Evolutionary conservation across 1,140 invertebrate species (phyloP).

Genomic region (Heliconius eleuchia): DNA sequence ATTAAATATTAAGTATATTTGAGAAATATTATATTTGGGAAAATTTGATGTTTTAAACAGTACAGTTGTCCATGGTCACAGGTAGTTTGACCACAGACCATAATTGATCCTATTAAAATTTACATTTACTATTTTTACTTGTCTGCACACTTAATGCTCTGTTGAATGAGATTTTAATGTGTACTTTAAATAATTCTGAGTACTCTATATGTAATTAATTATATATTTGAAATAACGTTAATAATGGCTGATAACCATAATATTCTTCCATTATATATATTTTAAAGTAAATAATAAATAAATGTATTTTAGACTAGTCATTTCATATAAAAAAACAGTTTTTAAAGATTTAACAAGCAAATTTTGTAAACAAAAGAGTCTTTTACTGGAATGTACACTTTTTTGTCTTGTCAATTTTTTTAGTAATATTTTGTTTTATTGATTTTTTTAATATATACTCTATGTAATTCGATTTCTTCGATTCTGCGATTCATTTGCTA

Average conservation of each 20-base stretch:
- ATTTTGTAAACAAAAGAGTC: not conserved
- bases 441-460: not conserved
- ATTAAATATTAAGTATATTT: too few relatives aligned
- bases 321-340: not conserved
- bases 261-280: not conserved
- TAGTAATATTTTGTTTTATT: not conserved
- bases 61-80: too few relatives aligned
- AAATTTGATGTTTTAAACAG: too few relatives aligned
- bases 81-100: too few relatives aligned
- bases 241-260: not conserved
- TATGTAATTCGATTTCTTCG: not conserved
- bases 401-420: not conserved
- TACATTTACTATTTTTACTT: not conserved
- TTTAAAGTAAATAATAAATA: not conserved
- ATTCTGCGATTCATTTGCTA: too few relatives aligned
- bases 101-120: not conserved
- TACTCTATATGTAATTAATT: not conserved
- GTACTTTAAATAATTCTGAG: not conserved
- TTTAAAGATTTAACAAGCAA: not conserved
- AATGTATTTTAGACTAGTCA: constrained; percentile 9
- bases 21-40: too few relatives aligned
- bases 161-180: not conserved
- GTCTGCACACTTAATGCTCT: not conserved
- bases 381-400: not conserved
- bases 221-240: not conserved